Conservation (phyloP, 2,888 invertebrate genomes). For the Crepidodera aurea region DNA sequence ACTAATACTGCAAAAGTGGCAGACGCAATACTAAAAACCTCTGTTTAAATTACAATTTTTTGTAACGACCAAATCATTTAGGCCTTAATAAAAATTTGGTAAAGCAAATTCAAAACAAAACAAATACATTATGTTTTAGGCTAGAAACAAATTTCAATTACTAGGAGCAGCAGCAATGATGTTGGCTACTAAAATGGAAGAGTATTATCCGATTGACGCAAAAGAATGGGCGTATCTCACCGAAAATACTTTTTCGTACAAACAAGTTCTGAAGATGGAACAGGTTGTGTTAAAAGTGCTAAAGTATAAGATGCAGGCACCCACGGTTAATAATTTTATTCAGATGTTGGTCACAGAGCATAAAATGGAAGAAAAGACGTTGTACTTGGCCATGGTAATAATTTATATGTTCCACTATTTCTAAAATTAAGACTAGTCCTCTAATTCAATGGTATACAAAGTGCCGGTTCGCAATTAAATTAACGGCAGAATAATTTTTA, state of each 20-base stretch:
- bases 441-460: too few species aligned
- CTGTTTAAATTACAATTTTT: too few species aligned
- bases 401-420: too few species aligned
- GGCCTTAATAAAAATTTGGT: too few species aligned
- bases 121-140: slow-evolving; percentile 49
- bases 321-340: slow-evolving; percentile 55
- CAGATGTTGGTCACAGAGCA: slow-evolving; percentile 50
- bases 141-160: slow-evolving; percentile 56
- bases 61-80: too few species aligned
- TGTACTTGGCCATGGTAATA: slow-evolving; percentile 53
- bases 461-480: too few species aligned
- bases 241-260: slow-evolving; percentile 52
- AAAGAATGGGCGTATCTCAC: slow-evolving; percentile 57
- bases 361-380: slow-evolving; percentile 49
- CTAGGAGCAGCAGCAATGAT: slow-evolving; percentile 59
- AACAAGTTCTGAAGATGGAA: slow-evolving; percentile 58
- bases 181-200: slow-evolving; percentile 59
- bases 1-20: too few species aligned
- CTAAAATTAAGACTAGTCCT: too few species aligned
- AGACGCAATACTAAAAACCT: too few species aligned
- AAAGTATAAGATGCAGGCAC: slow-evolving; percentile 54
- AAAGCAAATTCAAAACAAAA: too few species aligned
- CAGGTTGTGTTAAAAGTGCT: slow-evolving; percentile 55
- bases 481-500: too few species aligned
- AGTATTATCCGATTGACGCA: slow-evolving; percentile 55